These are phyloP conservation scores for Etheostoma cragini DNA, from an alignment of 2,113 vertebrate genomes.

Conservation along the genomic window DNA sequence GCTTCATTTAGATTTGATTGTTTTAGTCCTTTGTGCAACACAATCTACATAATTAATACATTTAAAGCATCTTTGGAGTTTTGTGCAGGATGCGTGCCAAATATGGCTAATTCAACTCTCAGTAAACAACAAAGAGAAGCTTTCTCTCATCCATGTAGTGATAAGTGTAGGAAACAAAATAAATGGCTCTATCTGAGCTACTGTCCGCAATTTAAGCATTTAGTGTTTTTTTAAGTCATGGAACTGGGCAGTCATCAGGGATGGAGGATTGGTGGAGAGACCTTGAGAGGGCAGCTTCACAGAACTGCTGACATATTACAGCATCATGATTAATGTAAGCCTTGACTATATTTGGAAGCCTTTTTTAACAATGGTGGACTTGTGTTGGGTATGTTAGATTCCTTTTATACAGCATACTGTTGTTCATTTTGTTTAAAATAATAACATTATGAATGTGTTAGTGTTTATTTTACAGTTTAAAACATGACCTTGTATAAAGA, in stretches of 20 bases:
- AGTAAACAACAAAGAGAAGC: conserved; percentile 8
- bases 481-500: neutral
- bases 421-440: conserved; percentile 12
- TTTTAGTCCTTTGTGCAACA: conserved; percentile 23
- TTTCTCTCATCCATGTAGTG: neutral
- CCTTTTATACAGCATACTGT: neutral
- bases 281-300: conserved; percentile 71
- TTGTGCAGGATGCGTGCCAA: conserved; percentile 15
- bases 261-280: conserved; percentile 72
- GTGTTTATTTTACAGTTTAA: conserved; percentile 6
- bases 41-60: conserved; percentile 55
- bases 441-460: neutral
- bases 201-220: conserved; percentile 4
- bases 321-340: conserved; percentile 65
- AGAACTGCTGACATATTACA: conserved; percentile 65
- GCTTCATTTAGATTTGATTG: neutral
- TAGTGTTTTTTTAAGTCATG: conserved; percentile 36
- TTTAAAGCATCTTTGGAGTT: conserved; percentile 11
- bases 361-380: conserved; percentile 28
- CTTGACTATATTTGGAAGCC: conserved; percentile 43
- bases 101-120: neutral
- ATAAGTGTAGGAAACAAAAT: neutral
- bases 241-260: conserved; percentile 54
- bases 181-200: neutral
- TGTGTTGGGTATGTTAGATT: neutral